phyloP scores from a whole-genome alignment of 2,113 vertebrate genomes.

The Terrapene triunguis region DNA sequence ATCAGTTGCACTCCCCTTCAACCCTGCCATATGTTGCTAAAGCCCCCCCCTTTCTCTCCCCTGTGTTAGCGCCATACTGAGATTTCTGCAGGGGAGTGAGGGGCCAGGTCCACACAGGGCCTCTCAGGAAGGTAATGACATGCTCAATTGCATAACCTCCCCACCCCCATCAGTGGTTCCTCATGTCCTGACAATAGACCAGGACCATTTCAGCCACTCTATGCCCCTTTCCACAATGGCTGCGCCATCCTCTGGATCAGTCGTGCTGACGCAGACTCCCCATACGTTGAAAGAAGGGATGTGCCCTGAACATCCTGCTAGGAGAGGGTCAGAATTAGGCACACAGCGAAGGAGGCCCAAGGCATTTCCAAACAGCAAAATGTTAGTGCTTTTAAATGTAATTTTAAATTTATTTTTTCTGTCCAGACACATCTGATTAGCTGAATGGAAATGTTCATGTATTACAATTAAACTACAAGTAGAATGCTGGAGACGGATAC shows the following conservation, averaged over 20 bases:
- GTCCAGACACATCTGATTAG: background rate
- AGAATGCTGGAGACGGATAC: background rate
- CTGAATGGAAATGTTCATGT: background rate
- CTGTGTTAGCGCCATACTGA: background rate
- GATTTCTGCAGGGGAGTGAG: background rate
- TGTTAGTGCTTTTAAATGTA: background rate
- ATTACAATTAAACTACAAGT: background rate
- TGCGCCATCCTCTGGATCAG: background rate
- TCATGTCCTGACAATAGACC: background rate
- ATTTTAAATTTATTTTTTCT: background rate
- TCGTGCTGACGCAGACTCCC: background rate
- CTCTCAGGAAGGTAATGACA: too few species aligned
- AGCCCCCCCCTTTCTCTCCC: background rate
- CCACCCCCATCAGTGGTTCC: background rate
- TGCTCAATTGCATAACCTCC: background rate
- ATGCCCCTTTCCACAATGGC: background rate
- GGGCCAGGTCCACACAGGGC: background rate
- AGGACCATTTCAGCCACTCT: background rate
- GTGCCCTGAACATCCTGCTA: background rate
- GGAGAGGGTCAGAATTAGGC: background rate
- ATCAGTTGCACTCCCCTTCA: background rate
- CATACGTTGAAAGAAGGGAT: background rate
- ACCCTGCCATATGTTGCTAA: background rate
- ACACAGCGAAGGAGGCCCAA: background rate
- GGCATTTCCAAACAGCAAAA: background rate